Base-by-base conservation (phyloP, 1,140 invertebrate species). In the Stegodyphus mimosarum region DNA sequence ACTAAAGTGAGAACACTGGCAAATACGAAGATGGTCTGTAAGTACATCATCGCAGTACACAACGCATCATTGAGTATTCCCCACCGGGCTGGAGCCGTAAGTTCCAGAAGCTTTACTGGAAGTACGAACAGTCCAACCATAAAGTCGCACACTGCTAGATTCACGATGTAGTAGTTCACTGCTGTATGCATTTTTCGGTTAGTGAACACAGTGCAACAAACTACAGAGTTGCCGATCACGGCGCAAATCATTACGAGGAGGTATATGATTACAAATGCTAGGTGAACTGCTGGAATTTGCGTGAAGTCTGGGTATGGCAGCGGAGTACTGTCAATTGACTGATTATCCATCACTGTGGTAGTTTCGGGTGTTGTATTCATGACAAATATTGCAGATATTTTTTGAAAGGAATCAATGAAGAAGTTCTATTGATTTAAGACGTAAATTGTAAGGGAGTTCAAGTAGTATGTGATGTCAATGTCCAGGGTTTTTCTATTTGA, bases 131-230 rank as follows among this genome's bases (percentile, higher is more conserved):
- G 87, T 51, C 91, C 91, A 11, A 92, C 91, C n/a, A 92, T 84
- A 52, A 92, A 90, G 86, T 92, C 92, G 72, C 89, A 91, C 50
- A 89, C 74, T 0, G 91, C 91, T 63, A 92, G 87, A 87, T 92
- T 92, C 55, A 92, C 91, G 64, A 92, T 92, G 88, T 92, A 92
- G 87, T 91, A 92, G 88, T 92, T 92, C 70, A 92, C 91, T 10
- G 91, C 90, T 4, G 91, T 92, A 79, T 92, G 91, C 92, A 92
- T 92, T 67, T 90, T 89, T 10, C 89, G 88, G 87, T 92, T 91
- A 1, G 86, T 63, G 60, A 88, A 87, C 9, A 91, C 90, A 0
- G 89, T 90, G 49, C 89, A 77, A 66, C 88, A 88, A 6, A 91
- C 90, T 17, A 90, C 73, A 9, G 88, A 66, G 73, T 91, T 91